Evolutionary conservation across 2,113 vertebrate genomes (phyloP).

Genomic region (Chionis minor): DNA sequence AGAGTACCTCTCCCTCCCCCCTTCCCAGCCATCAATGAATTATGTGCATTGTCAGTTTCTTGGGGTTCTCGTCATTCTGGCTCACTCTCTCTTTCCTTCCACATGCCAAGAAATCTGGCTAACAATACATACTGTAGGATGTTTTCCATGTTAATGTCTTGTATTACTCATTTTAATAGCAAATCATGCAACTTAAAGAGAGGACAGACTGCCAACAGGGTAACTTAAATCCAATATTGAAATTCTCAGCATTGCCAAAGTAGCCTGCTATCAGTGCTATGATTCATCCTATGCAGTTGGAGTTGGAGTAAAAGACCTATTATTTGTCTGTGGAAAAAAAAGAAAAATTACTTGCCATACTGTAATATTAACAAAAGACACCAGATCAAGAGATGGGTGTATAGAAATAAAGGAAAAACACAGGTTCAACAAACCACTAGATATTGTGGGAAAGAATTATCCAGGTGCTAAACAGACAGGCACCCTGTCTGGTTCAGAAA

Average conservation of each 20-base stretch:
- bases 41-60: not conserved
- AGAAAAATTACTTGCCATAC: not conserved
- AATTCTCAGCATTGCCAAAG: not conserved
- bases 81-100: not conserved
- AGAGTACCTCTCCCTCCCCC: not conserved
- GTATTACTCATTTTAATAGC: not conserved
- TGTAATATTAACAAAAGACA: not conserved
- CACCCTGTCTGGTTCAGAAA: not conserved
- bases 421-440: not conserved
- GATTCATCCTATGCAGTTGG: not conserved
- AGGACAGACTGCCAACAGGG: not conserved
- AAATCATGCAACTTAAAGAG: not conserved
- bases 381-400: not conserved
- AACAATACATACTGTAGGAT: not conserved
- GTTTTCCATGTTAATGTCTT: not conserved
- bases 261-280: not conserved
- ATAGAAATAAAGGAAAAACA: not conserved
- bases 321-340: not conserved
- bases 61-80: not conserved
- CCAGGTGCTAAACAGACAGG: not conserved
- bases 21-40: not conserved
- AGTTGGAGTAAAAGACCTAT: not conserved
- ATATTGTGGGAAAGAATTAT: not conserved
- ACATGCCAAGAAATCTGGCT: not conserved
- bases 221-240: not conserved